Conservation (phyloP, 2,113 vertebrate species). For the Tylochromis polylepis region DNA sequence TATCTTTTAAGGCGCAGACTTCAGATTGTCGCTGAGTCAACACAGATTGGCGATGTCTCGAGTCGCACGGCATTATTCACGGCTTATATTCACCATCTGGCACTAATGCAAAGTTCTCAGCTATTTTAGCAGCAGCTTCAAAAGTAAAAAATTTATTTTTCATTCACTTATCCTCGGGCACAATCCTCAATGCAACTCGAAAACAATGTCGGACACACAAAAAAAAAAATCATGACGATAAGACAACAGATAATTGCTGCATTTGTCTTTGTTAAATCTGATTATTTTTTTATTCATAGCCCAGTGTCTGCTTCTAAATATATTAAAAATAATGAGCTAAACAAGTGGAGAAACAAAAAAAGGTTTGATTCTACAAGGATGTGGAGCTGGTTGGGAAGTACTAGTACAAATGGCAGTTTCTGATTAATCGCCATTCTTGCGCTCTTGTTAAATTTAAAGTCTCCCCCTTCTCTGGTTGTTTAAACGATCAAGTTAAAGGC, state of each 20-base stretch:
- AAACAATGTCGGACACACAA: slow-evolving; percentile 11
- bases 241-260: slow-evolving; percentile 34
- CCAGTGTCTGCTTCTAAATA: not conserved
- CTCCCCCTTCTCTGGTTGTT: not conserved
- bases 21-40: slow-evolving; percentile 44
- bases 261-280: slow-evolving; percentile 35
- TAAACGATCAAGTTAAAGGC: not conserved
- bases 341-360: not conserved
- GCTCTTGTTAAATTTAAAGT: slow-evolving; percentile 5
- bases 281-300: slow-evolving; percentile 7
- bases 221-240: slow-evolving; percentile 4
- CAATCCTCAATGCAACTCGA: slow-evolving; percentile 7
- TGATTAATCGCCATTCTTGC: not conserved
- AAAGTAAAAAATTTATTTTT: slow-evolving; percentile 38
- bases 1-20: slow-evolving; percentile 36
- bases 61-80: slow-evolving; percentile 35
- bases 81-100: slow-evolving; percentile 52
- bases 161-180: slow-evolving; percentile 35
- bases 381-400: not conserved
- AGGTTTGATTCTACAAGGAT: not conserved
- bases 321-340: not conserved
- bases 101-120: slow-evolving; percentile 37
- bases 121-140: slow-evolving; percentile 40
- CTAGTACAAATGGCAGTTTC: not conserved
- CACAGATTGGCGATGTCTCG: slow-evolving; percentile 25